Evolutionary conservation across 2,113 vertebrate genomes (phyloP), one percentile per base, ranked within the genome.

Genomic region (Antennarius striatus): DNA sequence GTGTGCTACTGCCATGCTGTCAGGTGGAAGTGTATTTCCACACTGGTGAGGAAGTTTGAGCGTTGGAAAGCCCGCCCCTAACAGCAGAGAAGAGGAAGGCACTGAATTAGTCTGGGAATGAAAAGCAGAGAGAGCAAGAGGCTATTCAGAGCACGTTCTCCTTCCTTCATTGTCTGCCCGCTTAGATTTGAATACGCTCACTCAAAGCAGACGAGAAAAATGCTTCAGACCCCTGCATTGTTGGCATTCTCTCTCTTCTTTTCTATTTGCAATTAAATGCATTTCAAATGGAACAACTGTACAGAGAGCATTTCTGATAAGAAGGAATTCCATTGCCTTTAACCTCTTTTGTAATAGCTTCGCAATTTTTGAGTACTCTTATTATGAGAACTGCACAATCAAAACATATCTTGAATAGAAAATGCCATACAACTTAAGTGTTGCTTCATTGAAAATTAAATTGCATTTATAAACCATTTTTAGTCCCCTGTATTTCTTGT

Each of bases 221-320:
- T 75, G 89, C 89, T 91, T 90, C 80, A 90, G 89, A 84, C 86
- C 70, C 79, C 77, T 39, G 81, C 88, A 89, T 90, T 91, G 88
- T 91, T 85, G 88, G 86, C 88, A 81, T 90, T 88, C 90, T 86
- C 84, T 86, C 86, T 83, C 83, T 76, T 89, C 89, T 90, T 92
- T 91, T 93, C 90, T 93, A 93, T 93, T 93, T 93, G 92, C 91
- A 93, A 92, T 93, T 92, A 93, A 93, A 93, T 93, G 91, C 90
- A 92, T 93, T 93, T 93, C 90, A 92, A 92, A 92, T 88, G 91
- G 91, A 91, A 92, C 91, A 92, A 92, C 88, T 92, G 91, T 91
- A 92, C 86, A 89, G 89, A 90, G 90, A 92, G 91, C 87, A 84
- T 85, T 90, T 85, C 81, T 79, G 91, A 93, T 92, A 93, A 93